These are phyloP conservation scores for Drosophila aldrichi DNA, from an alignment of 2,888 invertebrate species.

Conservation along the genomic window DNA sequence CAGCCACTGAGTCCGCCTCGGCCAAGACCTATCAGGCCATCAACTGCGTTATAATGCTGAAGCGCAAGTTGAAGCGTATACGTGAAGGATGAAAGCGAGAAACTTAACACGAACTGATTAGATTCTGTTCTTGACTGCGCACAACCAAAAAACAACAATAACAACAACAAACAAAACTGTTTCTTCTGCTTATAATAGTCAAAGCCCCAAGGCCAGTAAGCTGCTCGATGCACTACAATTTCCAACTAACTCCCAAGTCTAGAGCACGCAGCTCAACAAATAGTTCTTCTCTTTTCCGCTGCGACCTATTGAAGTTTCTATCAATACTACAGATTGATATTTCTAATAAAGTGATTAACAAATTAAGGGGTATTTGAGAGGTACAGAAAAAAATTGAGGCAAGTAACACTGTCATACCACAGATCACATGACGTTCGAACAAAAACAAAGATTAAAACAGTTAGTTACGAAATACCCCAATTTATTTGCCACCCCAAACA, in stretches of 20 bases:
- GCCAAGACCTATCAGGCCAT: slow-evolving; percentile 85
- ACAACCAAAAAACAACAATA: slow-evolving; percentile 27
- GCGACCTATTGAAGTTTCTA: too few relatives aligned
- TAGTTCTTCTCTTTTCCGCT: too few relatives aligned
- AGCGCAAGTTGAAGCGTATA: slow-evolving; percentile 85
- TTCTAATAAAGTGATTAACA: too few relatives aligned
- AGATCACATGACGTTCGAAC: too few relatives aligned
- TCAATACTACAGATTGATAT: too few relatives aligned
- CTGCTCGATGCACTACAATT: slow-evolving; percentile 43
- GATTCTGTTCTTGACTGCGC: slow-evolving; percentile 23
- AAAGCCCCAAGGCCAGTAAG: slow-evolving; percentile 46
- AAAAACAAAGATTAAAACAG: too few relatives aligned
- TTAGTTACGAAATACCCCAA: too few relatives aligned
- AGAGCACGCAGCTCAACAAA: slow-evolving; percentile 23
- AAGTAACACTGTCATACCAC: too few relatives aligned
- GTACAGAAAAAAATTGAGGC: too few relatives aligned
- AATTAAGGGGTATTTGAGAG: too few relatives aligned
- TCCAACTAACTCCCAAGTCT: slow-evolving; percentile 48
- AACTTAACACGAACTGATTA: slow-evolving; percentile 53
- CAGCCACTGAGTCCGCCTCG: slow-evolving; percentile 77
- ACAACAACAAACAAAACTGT: slow-evolving; percentile 29
- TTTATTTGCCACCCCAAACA: too few relatives aligned
- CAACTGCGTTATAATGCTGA: slow-evolving; percentile 85
- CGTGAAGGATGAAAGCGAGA: slow-evolving; percentile 83
- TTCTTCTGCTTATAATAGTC: slow-evolving; percentile 52